Conservation (phyloP, 2,113 vertebrate species). For the Pluvialis apricaria region DNA sequence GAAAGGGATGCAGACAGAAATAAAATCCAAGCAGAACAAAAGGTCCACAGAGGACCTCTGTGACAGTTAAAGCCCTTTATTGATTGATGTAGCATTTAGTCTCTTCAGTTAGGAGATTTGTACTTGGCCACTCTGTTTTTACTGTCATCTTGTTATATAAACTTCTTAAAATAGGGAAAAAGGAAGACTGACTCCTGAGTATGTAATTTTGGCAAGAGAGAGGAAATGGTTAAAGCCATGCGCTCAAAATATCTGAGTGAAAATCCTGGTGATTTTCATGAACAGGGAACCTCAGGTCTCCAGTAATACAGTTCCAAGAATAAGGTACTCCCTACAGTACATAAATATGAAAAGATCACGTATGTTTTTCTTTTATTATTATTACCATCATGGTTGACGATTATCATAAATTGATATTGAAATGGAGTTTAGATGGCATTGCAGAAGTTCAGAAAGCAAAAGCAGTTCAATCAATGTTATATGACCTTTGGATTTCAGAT, state of each 20-base stretch:
- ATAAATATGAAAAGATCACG: neutral
- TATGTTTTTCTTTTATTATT: neutral
- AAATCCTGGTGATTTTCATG: neutral
- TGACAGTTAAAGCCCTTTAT: neutral
- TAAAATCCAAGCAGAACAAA: slow-evolving; percentile 26
- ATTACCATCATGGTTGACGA: neutral
- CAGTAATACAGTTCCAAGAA: neutral
- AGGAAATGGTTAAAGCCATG: neutral
- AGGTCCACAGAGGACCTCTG: neutral
- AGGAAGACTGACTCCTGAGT: neutral
- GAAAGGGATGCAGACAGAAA: neutral
- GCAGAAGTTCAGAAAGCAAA: neutral
- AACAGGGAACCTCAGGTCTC: neutral
- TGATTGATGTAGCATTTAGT: neutral
- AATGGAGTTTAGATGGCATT: neutral
- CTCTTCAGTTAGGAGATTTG: neutral
- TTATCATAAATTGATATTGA: neutral
- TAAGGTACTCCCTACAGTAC: neutral
- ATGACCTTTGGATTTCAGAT: neutral
- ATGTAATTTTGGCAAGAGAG: neutral
- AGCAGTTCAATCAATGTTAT: neutral
- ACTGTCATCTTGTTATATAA: neutral
- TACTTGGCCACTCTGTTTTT: neutral
- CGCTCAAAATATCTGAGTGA: neutral
- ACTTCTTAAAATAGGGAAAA: neutral